Evolutionary conservation across 1,140 invertebrate genomes (phyloP), one percentile per base, ranked within the genome.

Genomic region (Ostrea denselamellosa): DNA sequence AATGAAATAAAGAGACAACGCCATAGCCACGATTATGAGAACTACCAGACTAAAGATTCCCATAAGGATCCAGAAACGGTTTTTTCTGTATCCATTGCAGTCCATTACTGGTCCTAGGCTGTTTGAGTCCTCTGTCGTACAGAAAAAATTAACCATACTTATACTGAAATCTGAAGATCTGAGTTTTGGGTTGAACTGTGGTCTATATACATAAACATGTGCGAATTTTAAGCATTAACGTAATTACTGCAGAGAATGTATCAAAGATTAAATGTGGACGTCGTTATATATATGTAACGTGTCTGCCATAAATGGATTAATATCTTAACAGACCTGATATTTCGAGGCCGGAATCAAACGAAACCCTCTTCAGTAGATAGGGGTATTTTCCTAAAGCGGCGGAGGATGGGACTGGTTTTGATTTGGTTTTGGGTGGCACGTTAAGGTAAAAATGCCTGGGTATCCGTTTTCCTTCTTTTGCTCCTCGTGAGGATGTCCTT

Each of bases 1-100:
- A 14, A 77, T 77, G 68, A 77, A 77, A 34, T 77, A 77, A 25
- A 77, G 28, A 17, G 68, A 77, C 25, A 77, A 25, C 10, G 68
- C 25, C 28, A 77, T 25, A 9, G 68, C 68, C 12, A 77, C 68
- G 28, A 25, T 77, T 9, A 17, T 28, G 68, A 77, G 68, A 9
- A 25, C 25, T 12, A 77, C 9, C 22, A 77, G 25, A 0, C 25
- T 9, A 4, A 77, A 14, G 22, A 77, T 77, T 5, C 68, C 68
- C 68, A 77, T 34, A 5, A 77, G 14, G 68, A 77, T 25, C 68
- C 68, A 77, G 25, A 77, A 77, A 14, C 68, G 22, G 8, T 25
- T 25, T 34, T 77, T 25, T 77, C 68, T 77, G 68, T 77, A 77
- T 22, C 9, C 28, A 17, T 34, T 77, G 10, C 68, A 77, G 14